Base-by-base conservation (phyloP, 2,888 invertebrate genomes). In the Cantharis flavilabris region DNA sequence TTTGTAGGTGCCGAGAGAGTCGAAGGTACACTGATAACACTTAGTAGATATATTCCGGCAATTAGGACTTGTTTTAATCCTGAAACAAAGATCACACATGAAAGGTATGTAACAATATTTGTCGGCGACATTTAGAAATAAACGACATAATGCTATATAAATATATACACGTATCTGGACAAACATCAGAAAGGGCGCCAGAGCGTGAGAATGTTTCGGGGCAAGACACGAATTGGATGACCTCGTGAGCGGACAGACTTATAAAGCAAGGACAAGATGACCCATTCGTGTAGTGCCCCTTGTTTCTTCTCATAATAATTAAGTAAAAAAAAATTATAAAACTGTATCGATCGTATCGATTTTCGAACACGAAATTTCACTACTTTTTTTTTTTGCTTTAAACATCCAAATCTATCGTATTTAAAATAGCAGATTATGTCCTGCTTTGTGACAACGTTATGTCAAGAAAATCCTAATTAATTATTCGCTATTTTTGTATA, bases 51-150 rank as follows among this genome's bases (percentile, higher is more conserved):
- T 75, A 87, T 86, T 82, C 87, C 86, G 75, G 89, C 84, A 79
- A 88, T 83, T 75, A 89, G 85, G 82, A 87, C 86, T 83, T 88
- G 86, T 82, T 88, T 86, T 84, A 89, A 86, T 87, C 88, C 90
- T 90, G 87, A 30, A 88, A 86, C 78, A 83, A 80, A 82, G 80
- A 82, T 80, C 64, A 81, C 80, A 81, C 77, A 79, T 78, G 76
- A 80, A 75, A 76, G 73, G 72, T 72, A 78, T 78, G 80, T 81
- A 77, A 82, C 80, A 80, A 79, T 82, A 79, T 82, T 83, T 80
- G 83, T 82, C 83, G 83, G 83, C 77, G 76, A 80, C 77, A 80
- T 82, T 83, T 83, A 83, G 82, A 81, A 80, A 80, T 79, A 80
- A 85, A 84, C 84, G 84, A 84, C 84, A 64, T 64, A 18, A 81